Conservation (phyloP, 1,140 invertebrate species). For the Antheraea pernyi region DNA sequence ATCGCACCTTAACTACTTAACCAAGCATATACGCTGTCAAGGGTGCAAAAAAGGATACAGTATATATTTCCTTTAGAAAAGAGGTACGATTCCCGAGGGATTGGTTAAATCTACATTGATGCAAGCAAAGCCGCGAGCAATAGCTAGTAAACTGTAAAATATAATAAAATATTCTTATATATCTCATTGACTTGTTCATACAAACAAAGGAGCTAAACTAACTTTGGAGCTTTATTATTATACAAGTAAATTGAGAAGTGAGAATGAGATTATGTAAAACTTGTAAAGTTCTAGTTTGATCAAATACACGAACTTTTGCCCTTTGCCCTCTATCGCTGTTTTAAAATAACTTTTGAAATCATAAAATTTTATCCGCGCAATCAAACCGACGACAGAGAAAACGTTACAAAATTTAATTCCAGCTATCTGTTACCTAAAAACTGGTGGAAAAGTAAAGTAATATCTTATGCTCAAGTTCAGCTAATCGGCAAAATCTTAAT, state of each 20-base stretch:
- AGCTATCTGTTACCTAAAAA: constrained; percentile 16
- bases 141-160: no score
- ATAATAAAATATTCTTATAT: no score
- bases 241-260: neutral
- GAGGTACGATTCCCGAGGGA: no score
- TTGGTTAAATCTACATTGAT: no score
- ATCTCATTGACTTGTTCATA: no score
- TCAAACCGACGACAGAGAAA: constrained; percentile 9
- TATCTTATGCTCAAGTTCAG: constrained; percentile 32
- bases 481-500: constrained; percentile 41
- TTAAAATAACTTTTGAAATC: neutral
- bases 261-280: constrained; percentile 9
- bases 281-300: neutral
- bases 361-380: neutral
- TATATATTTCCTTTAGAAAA: no score
- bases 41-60: no score
- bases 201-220: no score
- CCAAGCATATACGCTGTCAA: no score
- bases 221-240: no score
- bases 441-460: constrained; percentile 30
- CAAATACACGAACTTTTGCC: neutral
- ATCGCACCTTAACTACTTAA: no score
- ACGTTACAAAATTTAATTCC: constrained; percentile 13
- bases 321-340: neutral
- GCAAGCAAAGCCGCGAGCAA: no score